Conservation (phyloP, 2,888 invertebrate species). For the Cepaea hortensis region DNA sequence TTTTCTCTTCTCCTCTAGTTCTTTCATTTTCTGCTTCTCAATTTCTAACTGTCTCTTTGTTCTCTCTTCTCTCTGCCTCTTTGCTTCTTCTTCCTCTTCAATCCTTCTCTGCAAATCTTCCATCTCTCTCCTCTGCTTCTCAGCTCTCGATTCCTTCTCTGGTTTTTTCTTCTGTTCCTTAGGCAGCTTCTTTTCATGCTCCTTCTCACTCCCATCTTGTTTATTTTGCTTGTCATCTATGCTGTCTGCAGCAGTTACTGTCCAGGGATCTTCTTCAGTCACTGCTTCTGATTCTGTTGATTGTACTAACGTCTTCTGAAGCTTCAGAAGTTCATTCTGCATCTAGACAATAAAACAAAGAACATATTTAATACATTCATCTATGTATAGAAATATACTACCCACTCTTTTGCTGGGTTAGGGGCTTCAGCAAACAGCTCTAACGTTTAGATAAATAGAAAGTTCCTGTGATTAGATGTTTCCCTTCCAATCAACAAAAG, state of each 20-base stretch:
- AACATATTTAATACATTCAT: too few species aligned
- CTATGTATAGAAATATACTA: too few species aligned
- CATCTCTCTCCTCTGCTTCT: constrained; percentile 38
- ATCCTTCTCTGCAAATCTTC: constrained; percentile 35
- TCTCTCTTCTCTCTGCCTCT: constrained; percentile 36
- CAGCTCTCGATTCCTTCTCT: constrained; percentile 15
- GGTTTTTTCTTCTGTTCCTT: constrained; percentile 16
- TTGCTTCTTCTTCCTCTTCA: constrained; percentile 33
- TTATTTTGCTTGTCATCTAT: neutral
- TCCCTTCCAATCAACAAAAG: too few species aligned
- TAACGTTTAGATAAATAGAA: too few species aligned
- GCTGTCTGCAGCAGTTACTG: constrained; percentile 19
- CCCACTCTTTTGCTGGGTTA: too few species aligned
- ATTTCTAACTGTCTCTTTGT: constrained; percentile 17
- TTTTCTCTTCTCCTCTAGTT: constrained; percentile 22
- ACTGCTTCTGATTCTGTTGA: neutral
- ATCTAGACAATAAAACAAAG: constrained; percentile 19
- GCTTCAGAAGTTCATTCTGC: constrained; percentile 30
- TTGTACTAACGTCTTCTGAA: constrained; percentile 26
- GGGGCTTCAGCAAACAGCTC: too few species aligned
- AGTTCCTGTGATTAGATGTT: too few species aligned
- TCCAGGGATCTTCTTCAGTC: constrained; percentile 27
- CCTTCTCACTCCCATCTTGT: neutral
- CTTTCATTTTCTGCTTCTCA: constrained; percentile 27
- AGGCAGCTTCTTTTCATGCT: neutral